phyloP scores from a whole-genome alignment of 2,888 invertebrate species.

The Mayetiola destructor region DNA sequence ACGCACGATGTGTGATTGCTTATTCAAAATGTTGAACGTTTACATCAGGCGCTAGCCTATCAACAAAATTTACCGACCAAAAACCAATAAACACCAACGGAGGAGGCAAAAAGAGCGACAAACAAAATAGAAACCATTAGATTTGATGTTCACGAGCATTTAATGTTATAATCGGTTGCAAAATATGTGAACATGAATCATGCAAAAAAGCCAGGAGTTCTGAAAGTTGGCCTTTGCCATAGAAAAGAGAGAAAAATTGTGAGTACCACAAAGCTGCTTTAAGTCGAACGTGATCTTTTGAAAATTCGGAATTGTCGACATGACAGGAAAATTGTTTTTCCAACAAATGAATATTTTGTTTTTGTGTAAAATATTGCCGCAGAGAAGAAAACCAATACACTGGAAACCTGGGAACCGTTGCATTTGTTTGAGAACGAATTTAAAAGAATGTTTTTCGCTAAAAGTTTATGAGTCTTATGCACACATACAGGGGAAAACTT shows the following conservation, averaged over 20 bases:
- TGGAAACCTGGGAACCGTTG: no score
- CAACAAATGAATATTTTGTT: neutral
- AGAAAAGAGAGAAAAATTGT: neutral
- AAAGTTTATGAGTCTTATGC: conserved; percentile 1
- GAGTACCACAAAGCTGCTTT: neutral
- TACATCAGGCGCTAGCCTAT: no score
- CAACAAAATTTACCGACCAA: neutral
- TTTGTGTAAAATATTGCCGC: neutral
- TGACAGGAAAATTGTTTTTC: no score
- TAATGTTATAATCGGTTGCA: conserved; percentile 7
- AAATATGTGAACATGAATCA: neutral
- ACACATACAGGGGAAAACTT: conserved; percentile 4
- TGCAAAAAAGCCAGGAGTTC: neutral
- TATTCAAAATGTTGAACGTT: no score
- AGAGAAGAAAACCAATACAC: neutral
- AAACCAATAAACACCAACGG: conserved; percentile 8
- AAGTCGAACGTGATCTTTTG: conserved; percentile 6
- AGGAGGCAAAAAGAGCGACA: neutral
- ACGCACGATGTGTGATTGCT: no score
- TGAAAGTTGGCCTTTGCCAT: neutral
- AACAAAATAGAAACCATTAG: neutral
- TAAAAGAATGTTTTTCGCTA: conserved; percentile 2
- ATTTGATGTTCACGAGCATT: neutral
- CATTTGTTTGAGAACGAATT: neutral
- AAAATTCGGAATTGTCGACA: no score